Conservation (phyloP, 2,888 invertebrate genomes). For the Heteropelma amictum region DNA sequence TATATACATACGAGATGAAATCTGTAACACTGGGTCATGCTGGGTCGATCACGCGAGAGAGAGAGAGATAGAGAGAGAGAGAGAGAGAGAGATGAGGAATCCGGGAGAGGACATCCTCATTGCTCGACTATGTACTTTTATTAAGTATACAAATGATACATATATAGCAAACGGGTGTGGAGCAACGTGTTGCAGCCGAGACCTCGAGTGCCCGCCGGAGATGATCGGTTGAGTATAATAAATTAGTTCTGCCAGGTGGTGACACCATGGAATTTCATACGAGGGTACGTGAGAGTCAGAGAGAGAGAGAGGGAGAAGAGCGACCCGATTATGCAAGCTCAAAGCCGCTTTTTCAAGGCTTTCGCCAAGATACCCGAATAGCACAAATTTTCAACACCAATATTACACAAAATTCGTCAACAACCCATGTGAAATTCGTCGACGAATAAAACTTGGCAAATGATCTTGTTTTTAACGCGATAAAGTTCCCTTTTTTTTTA, state of each 20-base stretch:
- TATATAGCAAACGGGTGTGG: background rate
- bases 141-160: constrained; percentile 1
- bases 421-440: too few relatives aligned
- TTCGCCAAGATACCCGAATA: too few relatives aligned
- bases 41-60: background rate
- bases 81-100: constrained; percentile 3
- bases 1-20: too few relatives aligned
- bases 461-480: too few relatives aligned
- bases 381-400: too few relatives aligned
- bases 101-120: constrained; percentile 75
- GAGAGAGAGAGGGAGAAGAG: background rate
- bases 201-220: constrained; percentile 68
- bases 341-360: too few relatives aligned
- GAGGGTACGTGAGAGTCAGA: constrained; percentile 19
- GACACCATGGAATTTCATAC: constrained; percentile 66
- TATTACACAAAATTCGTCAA: too few relatives aligned
- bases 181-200: constrained; percentile 54
- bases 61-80: background rate
- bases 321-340: constrained; percentile 41
- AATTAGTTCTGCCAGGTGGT: constrained; percentile 74
- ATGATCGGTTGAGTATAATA: constrained; percentile 75
- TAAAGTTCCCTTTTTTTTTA: too few relatives aligned
- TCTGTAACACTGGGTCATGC: background rate
- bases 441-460: too few relatives aligned
- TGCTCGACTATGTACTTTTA: constrained; percentile 57